These are phyloP conservation scores for Sisyra nigra DNA, from an alignment of 2,888 invertebrate species.

Conservation along the genomic window DNA sequence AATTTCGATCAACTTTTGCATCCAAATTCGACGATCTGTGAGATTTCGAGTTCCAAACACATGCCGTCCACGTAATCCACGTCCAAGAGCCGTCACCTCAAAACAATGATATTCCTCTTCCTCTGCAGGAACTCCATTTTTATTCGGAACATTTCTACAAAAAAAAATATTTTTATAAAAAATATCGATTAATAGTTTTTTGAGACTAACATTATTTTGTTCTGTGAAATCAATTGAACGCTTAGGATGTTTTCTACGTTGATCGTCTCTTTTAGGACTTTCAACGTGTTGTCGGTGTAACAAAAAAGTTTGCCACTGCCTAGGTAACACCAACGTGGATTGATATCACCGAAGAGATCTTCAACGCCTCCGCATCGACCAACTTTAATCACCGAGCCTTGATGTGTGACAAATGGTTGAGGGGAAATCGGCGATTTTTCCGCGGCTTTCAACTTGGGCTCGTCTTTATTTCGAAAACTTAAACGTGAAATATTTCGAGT, in stretches of 20 bases:
- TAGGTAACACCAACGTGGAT: conserved; percentile 53
- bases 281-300: conserved; percentile 54
- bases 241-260: conserved; percentile 47
- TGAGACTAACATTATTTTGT: conserved; percentile 27
- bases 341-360: conserved; percentile 59
- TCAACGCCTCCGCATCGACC: conserved; percentile 45
- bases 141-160: conserved; percentile 2
- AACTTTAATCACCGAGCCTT: conserved; percentile 42
- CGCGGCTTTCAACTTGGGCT: conserved; percentile 20
- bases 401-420: conserved; percentile 33
- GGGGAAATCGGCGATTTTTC: conserved; percentile 34
- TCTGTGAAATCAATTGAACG: conserved; percentile 42
- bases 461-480: conserved; percentile 19
- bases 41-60: conserved; percentile 38
- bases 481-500: conserved; percentile 21
- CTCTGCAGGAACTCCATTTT: conserved; percentile 15
- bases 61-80: conserved; percentile 31
- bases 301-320: conserved; percentile 57
- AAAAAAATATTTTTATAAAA: background rate
- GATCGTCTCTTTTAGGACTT: conserved; percentile 51
- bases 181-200: background rate
- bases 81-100: conserved; percentile 36
- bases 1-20: conserved; percentile 62
- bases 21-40: conserved; percentile 48
- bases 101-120: conserved; percentile 46